Evolutionary conservation across 2,113 vertebrate species (phyloP).

Genomic region (Ptyas mucosa): DNA sequence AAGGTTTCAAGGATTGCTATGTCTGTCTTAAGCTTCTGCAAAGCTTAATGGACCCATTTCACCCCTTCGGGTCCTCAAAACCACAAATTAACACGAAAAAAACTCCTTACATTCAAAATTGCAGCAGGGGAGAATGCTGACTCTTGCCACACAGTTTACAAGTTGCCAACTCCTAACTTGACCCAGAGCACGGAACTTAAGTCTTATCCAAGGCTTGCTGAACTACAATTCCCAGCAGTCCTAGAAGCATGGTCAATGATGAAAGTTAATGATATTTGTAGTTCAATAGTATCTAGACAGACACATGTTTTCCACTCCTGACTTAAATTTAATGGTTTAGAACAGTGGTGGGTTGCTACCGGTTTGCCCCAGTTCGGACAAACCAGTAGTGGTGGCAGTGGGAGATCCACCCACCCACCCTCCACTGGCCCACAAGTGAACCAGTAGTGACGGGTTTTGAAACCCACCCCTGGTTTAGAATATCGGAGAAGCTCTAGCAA

Average conservation of each 20-base stretch:
- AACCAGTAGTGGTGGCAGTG: no score
- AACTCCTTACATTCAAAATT: background rate
- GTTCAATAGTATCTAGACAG: background rate
- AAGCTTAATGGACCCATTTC: background rate
- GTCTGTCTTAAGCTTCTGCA: background rate
- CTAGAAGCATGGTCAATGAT: background rate
- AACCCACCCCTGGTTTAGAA: background rate
- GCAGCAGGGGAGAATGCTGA: background rate
- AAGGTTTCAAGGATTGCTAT: background rate
- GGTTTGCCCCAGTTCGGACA: no score
- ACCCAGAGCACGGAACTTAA: background rate
- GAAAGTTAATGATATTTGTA: background rate
- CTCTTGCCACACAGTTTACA: background rate
- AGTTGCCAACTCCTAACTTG: background rate
- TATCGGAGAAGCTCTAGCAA: background rate
- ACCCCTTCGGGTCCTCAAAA: background rate
- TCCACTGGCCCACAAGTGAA: no score
- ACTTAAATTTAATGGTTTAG: background rate
- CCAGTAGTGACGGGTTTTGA: no score
- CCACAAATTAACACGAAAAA: background rate
- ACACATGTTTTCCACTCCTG: background rate
- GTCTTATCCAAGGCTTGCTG: background rate
- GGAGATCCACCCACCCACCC: no score
- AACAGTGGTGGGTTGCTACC: no score
- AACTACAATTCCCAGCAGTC: background rate